Evolutionary conservation across 2,113 vertebrate genomes (phyloP).

Genomic region (Pseudopipra pipra): DNA sequence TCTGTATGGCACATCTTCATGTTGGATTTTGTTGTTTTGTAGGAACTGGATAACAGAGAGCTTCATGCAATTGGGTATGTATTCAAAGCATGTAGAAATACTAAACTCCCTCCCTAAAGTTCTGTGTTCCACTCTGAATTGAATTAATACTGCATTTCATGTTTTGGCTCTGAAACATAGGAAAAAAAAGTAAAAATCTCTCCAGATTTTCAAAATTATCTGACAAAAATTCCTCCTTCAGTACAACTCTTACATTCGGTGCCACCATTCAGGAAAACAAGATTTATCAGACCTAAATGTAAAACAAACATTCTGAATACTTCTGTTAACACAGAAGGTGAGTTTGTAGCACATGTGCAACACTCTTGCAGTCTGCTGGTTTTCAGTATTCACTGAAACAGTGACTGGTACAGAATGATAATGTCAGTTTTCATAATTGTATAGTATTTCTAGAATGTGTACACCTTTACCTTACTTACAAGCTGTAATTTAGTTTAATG

Average conservation of each 20-base stretch:
- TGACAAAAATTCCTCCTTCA: background rate
- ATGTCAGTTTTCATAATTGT: background rate
- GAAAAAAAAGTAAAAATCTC: background rate
- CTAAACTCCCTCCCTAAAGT: background rate
- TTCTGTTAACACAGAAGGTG: background rate
- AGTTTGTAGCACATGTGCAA: background rate
- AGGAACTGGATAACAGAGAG: slow-evolving; percentile 68
- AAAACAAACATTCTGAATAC: background rate
- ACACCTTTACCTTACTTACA: background rate
- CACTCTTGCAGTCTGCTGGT: background rate
- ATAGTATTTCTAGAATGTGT: background rate
- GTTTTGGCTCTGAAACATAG: background rate
- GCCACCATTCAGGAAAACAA: background rate
- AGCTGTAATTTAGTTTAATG: background rate
- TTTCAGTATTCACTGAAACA: background rate
- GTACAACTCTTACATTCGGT: background rate
- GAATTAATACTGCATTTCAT: background rate
- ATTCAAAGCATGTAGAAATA: background rate
- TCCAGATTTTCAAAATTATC: background rate
- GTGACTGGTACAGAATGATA: background rate
- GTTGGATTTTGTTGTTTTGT: slow-evolving; percentile 41
- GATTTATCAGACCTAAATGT: background rate
- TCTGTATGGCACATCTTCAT: background rate
- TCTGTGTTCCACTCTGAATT: background rate
- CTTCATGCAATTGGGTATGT: slow-evolving; percentile 66